phyloP scores from a whole-genome alignment of 2,797 vertebrate genomes.

The Columba guinea region DNA sequence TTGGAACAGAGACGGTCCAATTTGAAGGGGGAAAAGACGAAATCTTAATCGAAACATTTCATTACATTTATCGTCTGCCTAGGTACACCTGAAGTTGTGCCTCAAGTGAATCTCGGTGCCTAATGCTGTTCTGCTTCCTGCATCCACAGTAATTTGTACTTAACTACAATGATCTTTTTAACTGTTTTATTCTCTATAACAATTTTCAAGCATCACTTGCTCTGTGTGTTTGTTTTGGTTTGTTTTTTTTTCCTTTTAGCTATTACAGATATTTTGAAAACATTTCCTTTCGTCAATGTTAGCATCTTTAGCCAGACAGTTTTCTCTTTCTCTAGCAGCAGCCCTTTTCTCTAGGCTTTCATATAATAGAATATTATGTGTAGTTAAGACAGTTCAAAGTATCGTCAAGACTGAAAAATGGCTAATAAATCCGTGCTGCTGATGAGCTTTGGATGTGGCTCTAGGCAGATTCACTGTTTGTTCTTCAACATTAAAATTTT shows the following conservation, averaged over 20 bases:
- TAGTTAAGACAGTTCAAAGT: slow-evolving; percentile 21
- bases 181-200: background rate
- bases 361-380: background rate
- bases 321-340: background rate
- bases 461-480: background rate
- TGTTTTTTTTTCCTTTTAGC: background rate
- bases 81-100: background rate
- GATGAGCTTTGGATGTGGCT: slow-evolving; percentile 23
- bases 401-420: background rate
- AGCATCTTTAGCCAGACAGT: rapidly evolving
- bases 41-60: background rate
- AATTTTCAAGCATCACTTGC: background rate
- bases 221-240: background rate
- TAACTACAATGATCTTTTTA: background rate
- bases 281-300: background rate
- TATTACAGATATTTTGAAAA: background rate
- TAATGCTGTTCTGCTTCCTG: background rate
- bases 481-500: slow-evolving; percentile 1
- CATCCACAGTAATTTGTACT: background rate
- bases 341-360: background rate
- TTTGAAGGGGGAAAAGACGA: background rate
- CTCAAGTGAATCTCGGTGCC: background rate
- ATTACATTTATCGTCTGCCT: background rate
- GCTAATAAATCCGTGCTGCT: slow-evolving; percentile 23
- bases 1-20: background rate